These are phyloP conservation scores for Drosophila kuntzei DNA, from an alignment of 2,888 invertebrate species.

Conservation along the genomic window DNA sequence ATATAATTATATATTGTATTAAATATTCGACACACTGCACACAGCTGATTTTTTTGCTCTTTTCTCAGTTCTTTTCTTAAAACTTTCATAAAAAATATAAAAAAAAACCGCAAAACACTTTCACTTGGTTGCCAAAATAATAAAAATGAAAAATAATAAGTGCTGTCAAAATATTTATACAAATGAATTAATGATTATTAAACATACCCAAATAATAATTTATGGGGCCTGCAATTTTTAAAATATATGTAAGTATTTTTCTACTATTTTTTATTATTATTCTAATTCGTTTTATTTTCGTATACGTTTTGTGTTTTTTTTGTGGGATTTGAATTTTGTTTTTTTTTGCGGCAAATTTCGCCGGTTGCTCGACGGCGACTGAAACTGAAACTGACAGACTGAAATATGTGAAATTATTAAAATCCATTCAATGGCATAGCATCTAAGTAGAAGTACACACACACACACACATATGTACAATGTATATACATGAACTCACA, in stretches of 20 bases:
- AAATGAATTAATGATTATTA: conserved; percentile 20
- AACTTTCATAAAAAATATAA: conserved; percentile 4
- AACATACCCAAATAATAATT: conserved; percentile 37
- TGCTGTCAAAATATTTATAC: conserved; percentile 22
- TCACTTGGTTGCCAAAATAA: conserved; percentile 17
- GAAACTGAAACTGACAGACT: conserved; percentile 46
- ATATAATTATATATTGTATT: no score
- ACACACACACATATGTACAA: conserved; percentile 12
- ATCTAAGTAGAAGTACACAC: conserved; percentile 56
- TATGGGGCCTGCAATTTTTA: conserved; percentile 19
- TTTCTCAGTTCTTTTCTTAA: conserved; percentile 14
- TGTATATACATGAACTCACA: no score
- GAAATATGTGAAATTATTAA: conserved; percentile 67
- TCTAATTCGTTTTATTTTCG: background rate
- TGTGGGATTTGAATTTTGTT: background rate
- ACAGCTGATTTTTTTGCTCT: conserved; percentile 3
- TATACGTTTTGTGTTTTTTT: background rate
- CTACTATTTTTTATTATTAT: conserved; percentile 1
- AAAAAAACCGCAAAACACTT: conserved; percentile 12
- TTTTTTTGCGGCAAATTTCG: conserved; percentile 47
- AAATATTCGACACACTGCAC: conserved; percentile 1
- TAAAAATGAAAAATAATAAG: background rate
- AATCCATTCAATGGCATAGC: conserved; percentile 63
- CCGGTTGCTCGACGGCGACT: conserved; percentile 48
- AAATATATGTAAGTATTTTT: conserved; percentile 9